Evolutionary conservation across 2,888 invertebrate species (phyloP).

Genomic region (Horisme vitalbata): DNA sequence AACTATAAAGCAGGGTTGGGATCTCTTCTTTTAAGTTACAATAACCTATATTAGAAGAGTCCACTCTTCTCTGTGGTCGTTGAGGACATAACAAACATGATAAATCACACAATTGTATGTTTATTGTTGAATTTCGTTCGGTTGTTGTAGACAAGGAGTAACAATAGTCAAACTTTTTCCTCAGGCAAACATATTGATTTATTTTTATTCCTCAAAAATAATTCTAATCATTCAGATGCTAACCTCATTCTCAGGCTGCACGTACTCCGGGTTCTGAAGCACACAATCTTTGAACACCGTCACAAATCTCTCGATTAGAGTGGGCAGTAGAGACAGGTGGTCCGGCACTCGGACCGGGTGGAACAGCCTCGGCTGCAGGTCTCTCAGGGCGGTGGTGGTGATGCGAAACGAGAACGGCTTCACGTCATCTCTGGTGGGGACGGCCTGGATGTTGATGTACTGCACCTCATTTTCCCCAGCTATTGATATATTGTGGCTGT

Average conservation of each 20-base stretch:
- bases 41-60: no score
- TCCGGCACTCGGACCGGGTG: slow-evolving; percentile 61
- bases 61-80: no score
- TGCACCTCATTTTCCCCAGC: slow-evolving; percentile 87
- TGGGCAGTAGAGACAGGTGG: slow-evolving; percentile 82
- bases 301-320: slow-evolving; percentile 92
- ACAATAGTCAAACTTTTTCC: no score
- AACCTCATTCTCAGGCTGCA: slow-evolving; percentile 74
- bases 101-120: no score
- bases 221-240: no score
- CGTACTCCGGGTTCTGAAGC: slow-evolving; percentile 85
- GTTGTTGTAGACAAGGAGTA: no score
- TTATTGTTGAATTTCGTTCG: no score
- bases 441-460: slow-evolving; percentile 91
- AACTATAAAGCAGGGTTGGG: no score
- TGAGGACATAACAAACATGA: no score
- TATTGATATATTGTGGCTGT: slow-evolving; percentile 87
- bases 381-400: slow-evolving; percentile 90
- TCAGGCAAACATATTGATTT: no score
- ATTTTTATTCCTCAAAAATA: no score
- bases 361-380: slow-evolving; percentile 79
- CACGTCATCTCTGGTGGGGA: slow-evolving; percentile 83
- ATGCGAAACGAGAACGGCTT: slow-evolving; percentile 87
- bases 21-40: no score
- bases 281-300: slow-evolving; percentile 91